Evolutionary conservation across 2,888 invertebrate species (phyloP).

Genomic region (Hermaeophaga mercurialis): DNA sequence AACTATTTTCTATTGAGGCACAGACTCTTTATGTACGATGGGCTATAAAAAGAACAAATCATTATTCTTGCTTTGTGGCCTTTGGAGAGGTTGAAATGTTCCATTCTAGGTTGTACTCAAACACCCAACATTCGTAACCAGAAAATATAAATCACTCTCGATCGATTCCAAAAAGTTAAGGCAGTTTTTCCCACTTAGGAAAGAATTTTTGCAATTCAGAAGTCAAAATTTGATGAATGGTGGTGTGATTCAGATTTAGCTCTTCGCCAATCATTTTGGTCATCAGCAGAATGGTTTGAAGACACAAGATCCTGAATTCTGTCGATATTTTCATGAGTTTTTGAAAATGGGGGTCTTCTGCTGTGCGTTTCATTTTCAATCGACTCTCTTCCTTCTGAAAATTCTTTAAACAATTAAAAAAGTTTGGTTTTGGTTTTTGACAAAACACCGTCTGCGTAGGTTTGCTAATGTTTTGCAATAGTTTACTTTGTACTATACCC

Average conservation of each 20-base stretch:
- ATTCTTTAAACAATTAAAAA: not conserved
- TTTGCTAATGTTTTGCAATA: not conserved
- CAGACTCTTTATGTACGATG: constrained; percentile 33
- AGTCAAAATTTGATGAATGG: too few species aligned
- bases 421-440: not conserved
- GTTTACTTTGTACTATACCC: constrained; percentile 17
- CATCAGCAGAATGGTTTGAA: too few species aligned
- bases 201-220: not conserved
- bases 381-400: too few species aligned
- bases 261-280: not conserved
- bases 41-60: constrained; percentile 28
- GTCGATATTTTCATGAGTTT: not conserved
- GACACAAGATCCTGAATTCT: too few species aligned
- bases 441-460: not conserved
- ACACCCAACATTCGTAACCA: not conserved
- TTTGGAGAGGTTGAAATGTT: not conserved
- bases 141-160: not conserved
- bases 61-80: constrained; percentile 7
- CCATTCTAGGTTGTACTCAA: not conserved
- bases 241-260: not conserved
- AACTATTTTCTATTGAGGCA: constrained; percentile 20
- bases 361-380: not conserved
- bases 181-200: not conserved
- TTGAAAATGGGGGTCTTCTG: not conserved
- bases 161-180: not conserved